A percentile compares a stretch with the other conserved stretches of the same genome.
Conservation (phyloP, 1,140 invertebrate species). For the Popillia japonica region DNA sequence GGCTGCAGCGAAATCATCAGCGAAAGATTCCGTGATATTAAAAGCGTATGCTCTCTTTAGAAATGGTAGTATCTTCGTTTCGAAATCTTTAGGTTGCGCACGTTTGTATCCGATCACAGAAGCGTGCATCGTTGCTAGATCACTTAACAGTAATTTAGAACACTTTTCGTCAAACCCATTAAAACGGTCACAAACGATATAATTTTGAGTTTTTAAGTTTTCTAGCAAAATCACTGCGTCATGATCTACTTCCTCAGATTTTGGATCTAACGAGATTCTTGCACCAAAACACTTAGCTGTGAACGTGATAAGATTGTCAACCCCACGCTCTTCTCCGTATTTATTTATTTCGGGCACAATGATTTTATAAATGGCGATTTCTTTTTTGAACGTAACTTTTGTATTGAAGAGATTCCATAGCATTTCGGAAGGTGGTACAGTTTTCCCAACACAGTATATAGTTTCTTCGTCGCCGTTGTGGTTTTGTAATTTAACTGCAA, state of each 20-base stretch:
- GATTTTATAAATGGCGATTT: conserved; percentile 51
- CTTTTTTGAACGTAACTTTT: conserved; percentile 62
- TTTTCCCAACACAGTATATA: conserved; percentile 3
- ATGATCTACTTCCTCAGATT: conserved; percentile 48
- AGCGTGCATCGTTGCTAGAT: conserved; percentile 61
- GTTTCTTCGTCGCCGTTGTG: neutral
- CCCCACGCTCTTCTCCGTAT: conserved; percentile 39
- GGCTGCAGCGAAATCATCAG: neutral
- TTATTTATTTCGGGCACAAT: conserved; percentile 49
- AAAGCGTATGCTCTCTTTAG: conserved; percentile 59
- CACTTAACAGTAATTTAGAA: conserved; percentile 52
- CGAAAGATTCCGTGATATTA: conserved; percentile 40
- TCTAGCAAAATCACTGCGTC: conserved; percentile 59
- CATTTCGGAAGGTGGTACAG: neutral
- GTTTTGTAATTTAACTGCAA: neutral
- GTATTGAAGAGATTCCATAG: conserved; percentile 18
- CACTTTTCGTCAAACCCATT: conserved; percentile 59
- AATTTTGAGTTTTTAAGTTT: conserved; percentile 58
- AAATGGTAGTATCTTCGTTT: conserved; percentile 62
- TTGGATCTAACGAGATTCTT: conserved; percentile 47
- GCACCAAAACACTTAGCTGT: conserved; percentile 49
- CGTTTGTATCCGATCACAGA: conserved; percentile 43
- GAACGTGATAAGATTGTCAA: conserved; percentile 56
- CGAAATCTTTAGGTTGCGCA: conserved; percentile 48
- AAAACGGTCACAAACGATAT: conserved; percentile 51